phyloP scores from a whole-genome alignment of 2,888 invertebrate genomes.

The Dascillus cervinus region DNA sequence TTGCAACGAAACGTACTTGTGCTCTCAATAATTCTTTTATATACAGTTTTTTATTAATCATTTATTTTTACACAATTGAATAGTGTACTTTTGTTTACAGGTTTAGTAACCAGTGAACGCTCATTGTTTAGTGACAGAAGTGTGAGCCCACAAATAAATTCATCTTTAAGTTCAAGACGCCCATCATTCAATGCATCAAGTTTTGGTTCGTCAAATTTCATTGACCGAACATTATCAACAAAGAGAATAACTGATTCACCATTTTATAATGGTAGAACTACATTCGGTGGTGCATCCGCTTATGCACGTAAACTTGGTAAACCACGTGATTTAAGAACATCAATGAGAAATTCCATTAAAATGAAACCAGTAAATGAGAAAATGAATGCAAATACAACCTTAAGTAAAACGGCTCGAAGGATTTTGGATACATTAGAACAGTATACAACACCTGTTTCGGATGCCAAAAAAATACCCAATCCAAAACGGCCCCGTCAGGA shows the following conservation, averaged over 20 bases:
- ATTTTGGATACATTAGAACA: slow-evolving; percentile 75
- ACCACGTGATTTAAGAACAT: slow-evolving; percentile 16
- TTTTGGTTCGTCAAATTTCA: slow-evolving; percentile 37
- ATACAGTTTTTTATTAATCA: too few species aligned
- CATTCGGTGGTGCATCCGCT: slow-evolving; percentile 66
- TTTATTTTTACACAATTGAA: too few species aligned
- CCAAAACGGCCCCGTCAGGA: slow-evolving; percentile 27
- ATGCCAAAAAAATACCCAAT: slow-evolving; percentile 70
- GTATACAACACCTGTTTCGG: slow-evolving; percentile 71
- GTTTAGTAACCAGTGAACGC: slow-evolving; percentile 19
- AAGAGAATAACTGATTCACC: slow-evolving; percentile 53
- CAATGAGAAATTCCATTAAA: slow-evolving; percentile 36
- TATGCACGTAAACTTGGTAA: slow-evolving; percentile 38
- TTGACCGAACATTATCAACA: slow-evolving; percentile 41
- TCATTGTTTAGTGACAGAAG: slow-evolving; percentile 38
- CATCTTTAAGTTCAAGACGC: slow-evolving; percentile 43
- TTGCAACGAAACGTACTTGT: too few species aligned
- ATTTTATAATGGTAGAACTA: slow-evolving; percentile 67
- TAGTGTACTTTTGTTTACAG: slow-evolving; percentile 14
- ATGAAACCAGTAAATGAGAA: slow-evolving; percentile 43
- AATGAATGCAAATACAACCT: slow-evolving; percentile 37
- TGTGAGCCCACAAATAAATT: slow-evolving; percentile 37
- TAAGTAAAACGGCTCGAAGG: slow-evolving; percentile 68
- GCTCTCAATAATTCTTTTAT: too few species aligned
- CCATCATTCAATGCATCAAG: slow-evolving; percentile 46